Conservation (phyloP, 2,797 vertebrate species). For the Clarias platycephalus region DNA sequence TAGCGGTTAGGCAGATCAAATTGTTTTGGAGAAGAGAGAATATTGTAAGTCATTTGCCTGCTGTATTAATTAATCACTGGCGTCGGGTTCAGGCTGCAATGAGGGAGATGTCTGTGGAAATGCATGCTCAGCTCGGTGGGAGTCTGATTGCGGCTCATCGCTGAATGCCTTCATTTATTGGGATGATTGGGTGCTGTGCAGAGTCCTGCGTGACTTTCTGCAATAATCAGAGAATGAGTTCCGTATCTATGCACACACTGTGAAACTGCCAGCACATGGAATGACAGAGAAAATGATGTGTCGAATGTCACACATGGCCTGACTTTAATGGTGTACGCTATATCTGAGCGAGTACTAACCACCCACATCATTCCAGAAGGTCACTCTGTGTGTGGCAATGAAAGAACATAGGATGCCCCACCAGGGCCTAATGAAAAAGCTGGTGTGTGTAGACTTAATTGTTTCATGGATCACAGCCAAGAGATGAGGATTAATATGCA, state of each 20-base stretch:
- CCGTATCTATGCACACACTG: slow-evolving; percentile 28
- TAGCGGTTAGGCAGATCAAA: slow-evolving; percentile 51
- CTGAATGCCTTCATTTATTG: slow-evolving; percentile 58
- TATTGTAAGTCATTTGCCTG: slow-evolving; percentile 57
- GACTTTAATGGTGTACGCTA: slow-evolving; percentile 54
- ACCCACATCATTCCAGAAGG: slow-evolving; percentile 56
- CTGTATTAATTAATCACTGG: slow-evolving; percentile 61
- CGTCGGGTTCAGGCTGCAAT: slow-evolving; percentile 45
- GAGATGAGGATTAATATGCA: slow-evolving; percentile 26
- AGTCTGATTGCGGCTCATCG: slow-evolving; percentile 58
- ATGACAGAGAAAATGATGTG: slow-evolving; percentile 48
- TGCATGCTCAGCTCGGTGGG: slow-evolving; percentile 52
- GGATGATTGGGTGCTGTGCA: slow-evolving; percentile 55
- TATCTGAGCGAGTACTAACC: slow-evolving; percentile 46
- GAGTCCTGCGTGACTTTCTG: slow-evolving; percentile 53
- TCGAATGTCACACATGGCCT: slow-evolving; percentile 56
- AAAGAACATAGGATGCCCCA: slow-evolving; percentile 33
- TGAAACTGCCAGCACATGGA: slow-evolving; percentile 38
- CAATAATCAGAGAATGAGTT: slow-evolving; percentile 52
- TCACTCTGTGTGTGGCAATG: slow-evolving; percentile 48
- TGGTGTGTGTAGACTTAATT: slow-evolving; percentile 46
- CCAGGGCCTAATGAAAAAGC: slow-evolving; percentile 42
- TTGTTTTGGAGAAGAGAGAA: slow-evolving; percentile 53
- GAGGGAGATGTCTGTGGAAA: slow-evolving; percentile 48
- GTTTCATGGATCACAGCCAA: slow-evolving; percentile 47